These are phyloP conservation scores for Drosophila sordidapex DNA, from an alignment of 2,888 invertebrate species.

Conservation along the genomic window DNA sequence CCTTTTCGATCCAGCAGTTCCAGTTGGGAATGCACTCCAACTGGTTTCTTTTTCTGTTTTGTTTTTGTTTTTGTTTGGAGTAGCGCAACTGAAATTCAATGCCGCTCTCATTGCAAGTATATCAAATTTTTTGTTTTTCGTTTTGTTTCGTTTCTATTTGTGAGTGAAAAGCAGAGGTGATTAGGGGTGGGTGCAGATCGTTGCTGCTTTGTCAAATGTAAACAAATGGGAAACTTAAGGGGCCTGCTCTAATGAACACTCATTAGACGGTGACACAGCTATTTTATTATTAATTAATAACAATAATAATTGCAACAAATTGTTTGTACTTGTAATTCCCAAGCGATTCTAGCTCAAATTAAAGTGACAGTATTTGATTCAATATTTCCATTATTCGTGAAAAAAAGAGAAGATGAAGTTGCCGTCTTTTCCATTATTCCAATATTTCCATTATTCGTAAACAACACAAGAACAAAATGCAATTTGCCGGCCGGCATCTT, in stretches of 20 bases:
- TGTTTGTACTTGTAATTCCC: background rate
- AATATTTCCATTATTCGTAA: background rate
- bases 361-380: background rate
- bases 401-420: background rate
- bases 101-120: constrained; percentile 14
- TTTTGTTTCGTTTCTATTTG: background rate
- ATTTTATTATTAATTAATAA: background rate
- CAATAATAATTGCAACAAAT: background rate
- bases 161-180: background rate
- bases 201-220: constrained; percentile 13
- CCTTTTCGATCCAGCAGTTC: constrained; percentile 18
- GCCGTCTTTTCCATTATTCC: background rate
- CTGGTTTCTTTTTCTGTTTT: constrained; percentile 23
- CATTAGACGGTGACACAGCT: background rate
- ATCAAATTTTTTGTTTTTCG: background rate
- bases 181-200: background rate
- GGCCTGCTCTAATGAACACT: background rate
- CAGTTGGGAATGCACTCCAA: constrained; percentile 24
- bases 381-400: background rate
- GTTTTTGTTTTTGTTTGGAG: constrained; percentile 6
- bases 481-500: constrained; percentile 39
- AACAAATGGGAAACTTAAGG: constrained; percentile 17
- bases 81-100: constrained; percentile 23
- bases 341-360: background rate
- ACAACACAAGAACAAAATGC: background rate